phyloP scores from a whole-genome alignment of 2,888 invertebrate species.

The Tipula confusa region DNA sequence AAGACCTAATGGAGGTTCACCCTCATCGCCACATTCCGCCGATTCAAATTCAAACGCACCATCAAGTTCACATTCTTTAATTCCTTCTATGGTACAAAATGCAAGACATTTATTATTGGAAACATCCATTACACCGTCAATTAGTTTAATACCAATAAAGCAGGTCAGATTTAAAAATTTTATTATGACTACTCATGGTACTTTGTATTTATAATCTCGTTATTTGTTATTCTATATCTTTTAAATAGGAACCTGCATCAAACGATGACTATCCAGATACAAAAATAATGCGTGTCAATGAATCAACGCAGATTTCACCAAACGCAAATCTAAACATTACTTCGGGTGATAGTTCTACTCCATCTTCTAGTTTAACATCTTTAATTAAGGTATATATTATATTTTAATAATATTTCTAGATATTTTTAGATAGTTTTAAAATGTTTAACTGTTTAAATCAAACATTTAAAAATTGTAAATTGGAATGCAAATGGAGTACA shows the following conservation, averaged over 20 bases:
- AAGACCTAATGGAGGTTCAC: constrained; percentile 47
- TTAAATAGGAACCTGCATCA: constrained; percentile 39
- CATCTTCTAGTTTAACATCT: constrained; percentile 68
- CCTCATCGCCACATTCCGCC: constrained; percentile 74
- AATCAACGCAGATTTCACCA: constrained; percentile 46
- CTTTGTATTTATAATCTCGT: background rate
- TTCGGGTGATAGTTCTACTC: constrained; percentile 49
- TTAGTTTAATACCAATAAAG: constrained; percentile 81
- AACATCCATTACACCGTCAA: constrained; percentile 71
- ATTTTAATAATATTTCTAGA: no score
- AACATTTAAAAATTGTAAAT: no score
- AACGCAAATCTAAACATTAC: constrained; percentile 49
- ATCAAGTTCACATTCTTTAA: constrained; percentile 58
- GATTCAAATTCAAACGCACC: constrained; percentile 72
- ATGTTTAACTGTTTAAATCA: no score
- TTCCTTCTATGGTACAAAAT: constrained; percentile 36
- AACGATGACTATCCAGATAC: constrained; percentile 38
- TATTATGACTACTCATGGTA: background rate
- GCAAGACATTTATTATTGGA: constrained; percentile 43
- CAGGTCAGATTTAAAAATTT: constrained; percentile 52
- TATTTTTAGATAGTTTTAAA: background rate
- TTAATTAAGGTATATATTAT: constrained; percentile 62
- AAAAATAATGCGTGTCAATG: constrained; percentile 38
- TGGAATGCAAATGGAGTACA: no score
- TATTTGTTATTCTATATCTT: background rate